Evolutionary conservation across 2,797 vertebrate genomes (phyloP).

Genomic region (Malurus leucopterus): DNA sequence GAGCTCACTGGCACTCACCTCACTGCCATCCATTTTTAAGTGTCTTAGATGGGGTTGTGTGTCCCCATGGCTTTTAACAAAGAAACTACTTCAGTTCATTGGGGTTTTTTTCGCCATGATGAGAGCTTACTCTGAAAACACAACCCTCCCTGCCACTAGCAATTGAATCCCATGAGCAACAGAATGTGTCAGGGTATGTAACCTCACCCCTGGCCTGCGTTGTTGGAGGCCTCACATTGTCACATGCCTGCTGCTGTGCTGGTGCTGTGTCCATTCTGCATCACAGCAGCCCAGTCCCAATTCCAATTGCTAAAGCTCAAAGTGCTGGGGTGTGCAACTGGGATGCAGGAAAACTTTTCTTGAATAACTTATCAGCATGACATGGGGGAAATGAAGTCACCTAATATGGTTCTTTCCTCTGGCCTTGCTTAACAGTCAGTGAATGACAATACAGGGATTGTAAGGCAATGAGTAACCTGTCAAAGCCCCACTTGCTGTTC

Average conservation of each 20-base stretch:
- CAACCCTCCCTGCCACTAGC: not conserved
- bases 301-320: not conserved
- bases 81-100: not conserved
- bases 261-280: not conserved
- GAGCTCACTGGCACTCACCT: not conserved
- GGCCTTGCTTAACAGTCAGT: not conserved
- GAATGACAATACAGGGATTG: not conserved
- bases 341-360: not conserved
- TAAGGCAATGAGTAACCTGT: not conserved
- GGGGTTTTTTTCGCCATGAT: not conserved
- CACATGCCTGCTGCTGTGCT: not conserved
- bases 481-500: not conserved
- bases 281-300: not conserved
- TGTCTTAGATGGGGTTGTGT: fast-evolving
- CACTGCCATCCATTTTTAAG: not conserved
- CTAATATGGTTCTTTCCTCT: not conserved
- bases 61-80: not conserved
- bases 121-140: not conserved
- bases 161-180: not conserved
- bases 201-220: not conserved
- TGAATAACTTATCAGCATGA: not conserved
- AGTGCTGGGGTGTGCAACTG: not conserved
- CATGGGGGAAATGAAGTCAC: not conserved
- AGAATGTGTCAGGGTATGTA: not conserved
- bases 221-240: not conserved